Evolutionary conservation across 64 coral and sea anemone species (phyloP).

Genomic region (Astreopora myriophthalma): DNA sequence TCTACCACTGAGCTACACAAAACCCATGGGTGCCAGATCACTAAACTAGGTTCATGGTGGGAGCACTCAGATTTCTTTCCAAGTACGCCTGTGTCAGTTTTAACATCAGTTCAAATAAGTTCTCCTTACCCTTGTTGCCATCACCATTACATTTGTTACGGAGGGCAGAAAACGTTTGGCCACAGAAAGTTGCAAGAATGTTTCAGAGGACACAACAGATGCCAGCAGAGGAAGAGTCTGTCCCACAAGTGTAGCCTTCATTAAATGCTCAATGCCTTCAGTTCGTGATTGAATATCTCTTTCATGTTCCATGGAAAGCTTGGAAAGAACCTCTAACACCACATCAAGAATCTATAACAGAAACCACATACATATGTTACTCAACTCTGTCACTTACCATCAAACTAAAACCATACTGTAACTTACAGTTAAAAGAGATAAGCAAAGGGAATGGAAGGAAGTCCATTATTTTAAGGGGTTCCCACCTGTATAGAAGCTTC

Average conservation of each 20-base stretch:
- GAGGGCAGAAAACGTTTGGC: slow-evolving; percentile 59
- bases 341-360: slow-evolving; percentile 40
- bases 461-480: not conserved
- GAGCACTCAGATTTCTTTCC: no score
- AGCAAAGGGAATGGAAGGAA: no score
- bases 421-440: no score
- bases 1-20: no score
- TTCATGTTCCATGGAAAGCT: slow-evolving; percentile 35
- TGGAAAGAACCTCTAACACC: slow-evolving; percentile 68
- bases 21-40: no score
- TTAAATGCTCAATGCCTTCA: slow-evolving; percentile 63
- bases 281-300: slow-evolving; percentile 39
- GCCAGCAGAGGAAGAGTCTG: slow-evolving; percentile 71
- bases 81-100: no score
- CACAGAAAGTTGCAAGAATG: slow-evolving; percentile 50
- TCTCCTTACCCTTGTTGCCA: slow-evolving; percentile 65
- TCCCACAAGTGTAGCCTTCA: slow-evolving; percentile 64
- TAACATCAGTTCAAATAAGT: no score
- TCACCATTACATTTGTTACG: slow-evolving; percentile 69
- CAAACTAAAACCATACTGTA: no score
- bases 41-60: no score
- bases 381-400: no score
- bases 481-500: slow-evolving; percentile 77
- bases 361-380: not conserved
- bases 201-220: slow-evolving; percentile 68